Conservation (phyloP, 2,888 invertebrate species). For the Xestia c-nigrum region DNA sequence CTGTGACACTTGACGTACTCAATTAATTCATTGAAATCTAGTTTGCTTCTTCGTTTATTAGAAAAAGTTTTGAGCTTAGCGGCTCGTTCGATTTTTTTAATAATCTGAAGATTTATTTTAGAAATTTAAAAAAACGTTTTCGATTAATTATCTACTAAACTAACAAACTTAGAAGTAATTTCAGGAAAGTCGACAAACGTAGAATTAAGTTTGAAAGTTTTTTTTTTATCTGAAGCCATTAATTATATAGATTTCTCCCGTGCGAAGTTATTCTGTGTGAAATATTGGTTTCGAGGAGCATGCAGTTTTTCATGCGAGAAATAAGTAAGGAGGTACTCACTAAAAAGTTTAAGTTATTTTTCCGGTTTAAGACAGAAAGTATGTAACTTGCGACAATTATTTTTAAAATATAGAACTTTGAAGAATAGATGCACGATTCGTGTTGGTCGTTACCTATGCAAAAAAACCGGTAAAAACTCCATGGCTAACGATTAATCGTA, state of each 20-base stretch:
- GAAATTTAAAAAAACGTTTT: constrained; percentile 13
- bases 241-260: constrained; percentile 12
- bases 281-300: not conserved
- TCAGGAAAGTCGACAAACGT: constrained; percentile 19
- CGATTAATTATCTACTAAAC: constrained; percentile 16
- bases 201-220: constrained; percentile 24
- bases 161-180: constrained; percentile 30
- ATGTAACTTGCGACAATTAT: not conserved
- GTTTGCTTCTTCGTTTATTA: constrained; percentile 51
- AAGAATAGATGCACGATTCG: not conserved
- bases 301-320: constrained; percentile 7
- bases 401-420: no score
- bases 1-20: constrained; percentile 38
- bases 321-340: not conserved
- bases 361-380: not conserved
- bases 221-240: constrained; percentile 14
- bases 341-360: not conserved
- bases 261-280: constrained; percentile 5
- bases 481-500: not conserved
- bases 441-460: not conserved
- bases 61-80: constrained; percentile 25
- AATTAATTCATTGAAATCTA: constrained; percentile 57
- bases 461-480: not conserved
- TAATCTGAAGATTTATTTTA: not conserved
- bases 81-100: not conserved